A percentile compares a stretch with the other conserved stretches of the same genome.
phyloP scores from a whole-genome alignment of 2,113 vertebrate species.

The Marmota flaviventris region DNA sequence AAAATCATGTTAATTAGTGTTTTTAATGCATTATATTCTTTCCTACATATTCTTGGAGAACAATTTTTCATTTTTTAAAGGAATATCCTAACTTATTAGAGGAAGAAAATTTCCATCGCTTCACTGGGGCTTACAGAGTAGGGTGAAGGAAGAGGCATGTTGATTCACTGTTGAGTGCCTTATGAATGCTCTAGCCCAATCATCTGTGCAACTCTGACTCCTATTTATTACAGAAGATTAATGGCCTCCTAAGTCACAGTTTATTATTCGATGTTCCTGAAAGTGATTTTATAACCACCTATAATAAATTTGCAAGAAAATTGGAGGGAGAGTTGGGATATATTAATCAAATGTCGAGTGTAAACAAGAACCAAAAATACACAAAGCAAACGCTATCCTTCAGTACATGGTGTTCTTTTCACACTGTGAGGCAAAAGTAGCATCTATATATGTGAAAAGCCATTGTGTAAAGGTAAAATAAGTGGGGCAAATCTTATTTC shows the following conservation, averaged over 20 bases:
- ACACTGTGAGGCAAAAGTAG: background rate
- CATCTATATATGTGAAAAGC: background rate
- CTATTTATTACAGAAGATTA: conserved; percentile 24
- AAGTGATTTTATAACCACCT: background rate
- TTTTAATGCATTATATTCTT: background rate
- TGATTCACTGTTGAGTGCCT: background rate
- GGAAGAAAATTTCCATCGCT: background rate
- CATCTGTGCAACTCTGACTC: background rate
- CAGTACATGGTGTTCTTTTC: background rate
- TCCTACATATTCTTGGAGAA: background rate
- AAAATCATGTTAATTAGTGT: background rate
- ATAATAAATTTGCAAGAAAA: conserved; percentile 36
- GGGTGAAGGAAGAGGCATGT: background rate
- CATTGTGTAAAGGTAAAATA: background rate
- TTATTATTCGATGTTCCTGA: background rate
- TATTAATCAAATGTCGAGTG: conserved; percentile 57
- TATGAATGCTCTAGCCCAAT: background rate
- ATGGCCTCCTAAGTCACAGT: conserved; percentile 13
- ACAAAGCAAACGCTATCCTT: background rate
- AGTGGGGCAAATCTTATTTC: background rate
- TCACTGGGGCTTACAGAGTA: background rate
- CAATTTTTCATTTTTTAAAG: background rate
- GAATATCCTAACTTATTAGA: background rate
- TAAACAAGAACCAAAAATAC: background rate
- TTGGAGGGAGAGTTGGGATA: background rate